phyloP scores from a whole-genome alignment of 2,797 vertebrate species.

The Epinephelus malabaricus region DNA sequence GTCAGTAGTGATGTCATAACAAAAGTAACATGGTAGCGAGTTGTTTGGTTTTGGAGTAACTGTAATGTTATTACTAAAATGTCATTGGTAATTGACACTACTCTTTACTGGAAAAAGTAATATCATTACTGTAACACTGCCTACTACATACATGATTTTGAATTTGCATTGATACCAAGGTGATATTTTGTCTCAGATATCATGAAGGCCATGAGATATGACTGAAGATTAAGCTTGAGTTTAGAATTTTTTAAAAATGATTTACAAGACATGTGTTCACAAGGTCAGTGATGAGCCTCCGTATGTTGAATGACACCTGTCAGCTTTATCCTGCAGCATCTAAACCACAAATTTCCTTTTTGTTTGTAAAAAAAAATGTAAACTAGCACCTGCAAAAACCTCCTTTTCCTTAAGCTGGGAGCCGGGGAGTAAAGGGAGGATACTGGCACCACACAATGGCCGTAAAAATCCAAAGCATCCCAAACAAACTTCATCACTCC shows the following conservation, averaged over 20 bases:
- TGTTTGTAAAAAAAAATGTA: constrained; percentile 6
- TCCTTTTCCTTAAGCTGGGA: neutral
- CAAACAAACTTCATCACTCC: constrained; percentile 78
- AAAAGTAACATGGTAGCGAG: no score
- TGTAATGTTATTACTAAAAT: no score
- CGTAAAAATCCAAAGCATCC: constrained; percentile 73
- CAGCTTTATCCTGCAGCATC: neutral
- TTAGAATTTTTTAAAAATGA: neutral
- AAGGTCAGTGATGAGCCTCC: neutral
- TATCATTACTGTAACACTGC: no score
- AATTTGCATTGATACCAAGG: no score
- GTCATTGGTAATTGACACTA: no score
- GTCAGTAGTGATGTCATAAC: no score
- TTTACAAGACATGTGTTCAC: neutral
- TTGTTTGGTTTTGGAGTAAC: no score
- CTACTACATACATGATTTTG: no score
- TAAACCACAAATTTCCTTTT: neutral
- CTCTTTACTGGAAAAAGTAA: no score
- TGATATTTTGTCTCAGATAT: no score
- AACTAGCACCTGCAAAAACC: constrained; percentile 28
- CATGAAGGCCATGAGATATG: neutral
- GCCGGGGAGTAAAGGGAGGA: constrained; percentile 41
- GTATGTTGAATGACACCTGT: neutral
- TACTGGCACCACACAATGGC: constrained; percentile 62
- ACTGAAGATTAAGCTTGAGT: neutral